Percentiles rank a stretch among this genome's conserved stretches.
phyloP scores from a whole-genome alignment of 35 echinoderm and acorn worm species.

The Anneissia japonica region DNA sequence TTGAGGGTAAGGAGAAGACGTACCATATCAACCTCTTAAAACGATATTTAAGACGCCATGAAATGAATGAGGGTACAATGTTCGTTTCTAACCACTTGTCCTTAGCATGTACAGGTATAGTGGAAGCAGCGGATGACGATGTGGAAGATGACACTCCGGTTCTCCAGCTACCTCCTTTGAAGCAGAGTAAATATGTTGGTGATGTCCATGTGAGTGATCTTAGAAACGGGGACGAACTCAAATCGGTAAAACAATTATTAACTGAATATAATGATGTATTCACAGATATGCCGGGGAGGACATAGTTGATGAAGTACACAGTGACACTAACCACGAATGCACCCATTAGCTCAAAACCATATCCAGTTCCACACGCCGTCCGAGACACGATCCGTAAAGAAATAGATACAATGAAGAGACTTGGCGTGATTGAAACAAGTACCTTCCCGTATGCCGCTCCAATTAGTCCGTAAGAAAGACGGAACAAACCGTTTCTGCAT shows the following conservation, averaged over 20 bases:
- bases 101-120: not conserved
- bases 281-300: not conserved
- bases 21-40: not conserved
- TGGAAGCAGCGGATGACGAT: no score
- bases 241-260: not conserved
- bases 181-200: not conserved
- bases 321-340: not conserved
- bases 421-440: slow-evolving; percentile 34
- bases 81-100: no score
- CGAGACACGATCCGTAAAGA: slow-evolving; percentile 9
- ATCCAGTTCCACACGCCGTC: not conserved
- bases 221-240: not conserved
- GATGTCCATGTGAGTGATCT: not conserved
- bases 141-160: no score
- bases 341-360: slow-evolving; percentile 2
- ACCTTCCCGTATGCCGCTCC: slow-evolving; percentile 24
- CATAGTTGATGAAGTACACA: not conserved
- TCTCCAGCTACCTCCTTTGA: no score
- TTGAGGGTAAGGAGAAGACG: not conserved
- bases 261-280: not conserved
- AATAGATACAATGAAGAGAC: slow-evolving; percentile 17
- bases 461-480: slow-evolving; percentile 47
- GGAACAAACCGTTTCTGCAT: slow-evolving; percentile 41
- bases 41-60: not conserved
- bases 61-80: not conserved